These are phyloP conservation scores for Ammodytes dubius DNA, from an alignment of 2,113 vertebrate species.

Conservation along the genomic window DNA sequence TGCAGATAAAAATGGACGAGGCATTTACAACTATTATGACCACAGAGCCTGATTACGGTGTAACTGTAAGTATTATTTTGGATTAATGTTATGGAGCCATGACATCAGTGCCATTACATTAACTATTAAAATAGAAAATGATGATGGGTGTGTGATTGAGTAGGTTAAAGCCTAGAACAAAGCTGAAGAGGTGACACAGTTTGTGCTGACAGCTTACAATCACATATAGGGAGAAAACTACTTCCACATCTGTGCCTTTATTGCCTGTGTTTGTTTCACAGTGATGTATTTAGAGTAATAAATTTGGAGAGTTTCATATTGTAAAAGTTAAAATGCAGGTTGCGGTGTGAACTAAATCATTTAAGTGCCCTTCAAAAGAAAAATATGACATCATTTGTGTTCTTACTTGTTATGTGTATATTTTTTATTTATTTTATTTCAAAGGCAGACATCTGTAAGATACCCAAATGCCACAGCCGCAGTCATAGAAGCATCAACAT, in stretches of 20 bases:
- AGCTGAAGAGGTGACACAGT: background rate
- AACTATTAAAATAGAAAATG: background rate
- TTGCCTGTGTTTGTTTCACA: background rate
- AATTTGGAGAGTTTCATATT: background rate
- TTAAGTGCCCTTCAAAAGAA: background rate
- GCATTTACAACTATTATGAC: background rate
- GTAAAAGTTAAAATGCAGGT: background rate
- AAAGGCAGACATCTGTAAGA: constrained; percentile 32
- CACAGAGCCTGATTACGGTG: accelerated
- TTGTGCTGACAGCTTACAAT: background rate
- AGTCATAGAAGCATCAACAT: constrained; percentile 28
- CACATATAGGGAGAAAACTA: background rate
- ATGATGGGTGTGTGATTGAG: background rate
- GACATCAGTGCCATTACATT: background rate
- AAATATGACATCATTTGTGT: background rate
- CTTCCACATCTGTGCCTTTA: background rate
- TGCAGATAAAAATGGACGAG: constrained; percentile 51
- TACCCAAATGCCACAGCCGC: constrained; percentile 22
- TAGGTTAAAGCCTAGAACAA: background rate
- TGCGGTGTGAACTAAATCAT: background rate
- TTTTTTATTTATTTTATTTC: background rate
- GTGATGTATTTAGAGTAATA: background rate
- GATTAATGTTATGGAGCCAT: background rate
- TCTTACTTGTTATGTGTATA: background rate
- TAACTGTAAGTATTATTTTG: constrained; percentile 62